These are phyloP conservation scores for Vanessa cardui DNA, from an alignment of 2,888 invertebrate species.

Conservation along the genomic window DNA sequence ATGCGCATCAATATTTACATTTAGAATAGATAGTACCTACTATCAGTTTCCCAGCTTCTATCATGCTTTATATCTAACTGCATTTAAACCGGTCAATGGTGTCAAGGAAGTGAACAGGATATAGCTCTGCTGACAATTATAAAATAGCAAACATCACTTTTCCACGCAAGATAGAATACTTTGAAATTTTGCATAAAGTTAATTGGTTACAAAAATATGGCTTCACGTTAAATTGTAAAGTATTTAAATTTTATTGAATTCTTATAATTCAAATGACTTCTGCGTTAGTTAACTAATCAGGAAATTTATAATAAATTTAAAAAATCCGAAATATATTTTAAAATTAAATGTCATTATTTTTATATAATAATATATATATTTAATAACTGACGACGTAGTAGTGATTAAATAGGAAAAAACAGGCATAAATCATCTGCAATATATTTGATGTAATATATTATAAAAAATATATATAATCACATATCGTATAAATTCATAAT, in stretches of 20 bases:
- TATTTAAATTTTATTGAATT: no score
- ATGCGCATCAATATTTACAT: conserved; percentile 9
- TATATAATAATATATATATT: no score
- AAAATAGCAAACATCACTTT: conserved; percentile 25
- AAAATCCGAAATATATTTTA: no score
- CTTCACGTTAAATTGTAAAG: no score
- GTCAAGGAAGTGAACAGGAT: conserved; percentile 34
- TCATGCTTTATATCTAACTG: conserved; percentile 27
- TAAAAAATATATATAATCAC: background rate
- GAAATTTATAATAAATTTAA: no score
- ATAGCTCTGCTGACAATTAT: conserved; percentile 26
- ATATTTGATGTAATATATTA: background rate
- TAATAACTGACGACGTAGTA: no score
- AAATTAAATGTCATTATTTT: no score
- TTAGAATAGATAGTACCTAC: conserved; percentile 7
- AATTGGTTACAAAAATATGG: background rate
- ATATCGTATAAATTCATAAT: background rate
- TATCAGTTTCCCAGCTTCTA: conserved; percentile 8
- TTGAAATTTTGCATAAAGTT: background rate
- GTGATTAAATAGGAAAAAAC: background rate
- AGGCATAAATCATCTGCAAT: background rate
- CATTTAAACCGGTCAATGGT: conserved; percentile 29
- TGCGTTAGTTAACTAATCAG: no score
- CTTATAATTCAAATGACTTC: no score
- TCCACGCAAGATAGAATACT: conserved; percentile 3